These are phyloP conservation scores for Hypolimnas misippus DNA, from an alignment of 2,888 invertebrate genomes.

Conservation along the genomic window DNA sequence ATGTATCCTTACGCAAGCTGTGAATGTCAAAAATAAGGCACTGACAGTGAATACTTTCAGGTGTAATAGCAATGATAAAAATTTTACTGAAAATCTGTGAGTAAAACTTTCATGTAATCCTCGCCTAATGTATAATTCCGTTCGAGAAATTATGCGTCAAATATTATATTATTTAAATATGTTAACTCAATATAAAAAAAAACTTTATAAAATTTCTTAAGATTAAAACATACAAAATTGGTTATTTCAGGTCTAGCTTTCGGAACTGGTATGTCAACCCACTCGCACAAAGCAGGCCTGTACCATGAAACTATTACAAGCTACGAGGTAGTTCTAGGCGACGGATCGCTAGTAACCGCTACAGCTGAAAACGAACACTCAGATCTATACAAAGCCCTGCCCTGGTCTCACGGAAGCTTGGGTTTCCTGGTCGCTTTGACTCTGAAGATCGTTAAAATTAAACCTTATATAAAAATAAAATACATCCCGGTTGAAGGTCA, in stretches of 20 bases:
- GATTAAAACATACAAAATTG: not conserved
- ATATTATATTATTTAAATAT: no score
- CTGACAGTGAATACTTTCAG: no score
- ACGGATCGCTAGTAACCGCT: constrained; percentile 85
- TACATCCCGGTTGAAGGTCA: constrained; percentile 86
- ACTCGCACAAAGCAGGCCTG: constrained; percentile 88
- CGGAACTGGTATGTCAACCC: constrained; percentile 89
- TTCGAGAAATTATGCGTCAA: no score
- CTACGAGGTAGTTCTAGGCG: constrained; percentile 86
- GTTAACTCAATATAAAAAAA: no score
- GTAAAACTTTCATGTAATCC: no score
- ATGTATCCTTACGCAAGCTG: no score
- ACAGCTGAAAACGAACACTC: constrained; percentile 82
- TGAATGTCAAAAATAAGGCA: no score
- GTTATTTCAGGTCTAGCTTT: constrained; percentile 82
- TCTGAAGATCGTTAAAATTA: constrained; percentile 85
- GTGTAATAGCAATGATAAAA: no score
- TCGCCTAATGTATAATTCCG: no score
- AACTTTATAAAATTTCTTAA: no score
- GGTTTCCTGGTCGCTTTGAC: constrained; percentile 87
- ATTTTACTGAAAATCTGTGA: no score
- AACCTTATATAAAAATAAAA: constrained; percentile 86
- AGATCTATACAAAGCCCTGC: constrained; percentile 85
- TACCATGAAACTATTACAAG: constrained; percentile 87
- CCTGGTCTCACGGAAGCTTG: constrained; percentile 88